Evolutionary conservation across 2,797 vertebrate genomes (phyloP).

Genomic region (Bovichtus variegatus): DNA sequence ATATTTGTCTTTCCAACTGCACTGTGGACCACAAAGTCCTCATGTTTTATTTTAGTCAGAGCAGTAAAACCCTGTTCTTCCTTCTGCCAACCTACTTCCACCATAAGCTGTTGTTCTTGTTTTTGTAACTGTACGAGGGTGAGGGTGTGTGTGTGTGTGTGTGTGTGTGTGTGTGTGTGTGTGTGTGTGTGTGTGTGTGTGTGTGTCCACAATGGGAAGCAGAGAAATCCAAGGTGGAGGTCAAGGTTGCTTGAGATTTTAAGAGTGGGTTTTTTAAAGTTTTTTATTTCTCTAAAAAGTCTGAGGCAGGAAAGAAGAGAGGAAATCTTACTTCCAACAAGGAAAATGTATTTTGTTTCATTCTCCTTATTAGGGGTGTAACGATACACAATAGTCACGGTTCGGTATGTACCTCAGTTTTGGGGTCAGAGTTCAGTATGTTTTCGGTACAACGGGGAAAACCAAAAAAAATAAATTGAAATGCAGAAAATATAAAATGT

Average conservation of each 20-base stretch:
- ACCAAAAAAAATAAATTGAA: too few relatives aligned
- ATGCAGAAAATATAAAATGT: too few relatives aligned
- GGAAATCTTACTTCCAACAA: neutral
- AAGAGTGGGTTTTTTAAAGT: constrained; percentile 43
- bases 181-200: constrained; percentile 34
- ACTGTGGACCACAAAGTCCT: constrained; percentile 87
- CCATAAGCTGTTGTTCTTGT: constrained; percentile 74
- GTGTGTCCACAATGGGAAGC: constrained; percentile 36
- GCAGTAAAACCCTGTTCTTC: constrained; percentile 83
- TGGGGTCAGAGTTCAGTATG: too few relatives aligned
- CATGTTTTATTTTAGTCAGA: constrained; percentile 85
- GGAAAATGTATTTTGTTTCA: neutral
- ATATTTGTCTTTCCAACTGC: constrained; percentile 90
- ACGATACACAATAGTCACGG: too few relatives aligned
- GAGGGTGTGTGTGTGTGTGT: constrained; percentile 44
- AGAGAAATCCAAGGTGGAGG: constrained; percentile 62
- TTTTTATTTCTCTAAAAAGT: constrained; percentile 34
- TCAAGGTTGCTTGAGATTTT: constrained; percentile 72
- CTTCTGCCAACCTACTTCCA: constrained; percentile 71
- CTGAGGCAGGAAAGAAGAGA: neutral
- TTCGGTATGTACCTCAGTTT: too few relatives aligned
- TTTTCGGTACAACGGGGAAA: too few relatives aligned
- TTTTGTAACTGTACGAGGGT: constrained; percentile 60
- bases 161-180: constrained; percentile 34
- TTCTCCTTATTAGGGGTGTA: too few relatives aligned